A percentile compares a stretch with the other conserved stretches of the same genome.
These are phyloP conservation scores for Mechanitis messenoides DNA, from an alignment of 2,888 invertebrate genomes.

Conservation along the genomic window DNA sequence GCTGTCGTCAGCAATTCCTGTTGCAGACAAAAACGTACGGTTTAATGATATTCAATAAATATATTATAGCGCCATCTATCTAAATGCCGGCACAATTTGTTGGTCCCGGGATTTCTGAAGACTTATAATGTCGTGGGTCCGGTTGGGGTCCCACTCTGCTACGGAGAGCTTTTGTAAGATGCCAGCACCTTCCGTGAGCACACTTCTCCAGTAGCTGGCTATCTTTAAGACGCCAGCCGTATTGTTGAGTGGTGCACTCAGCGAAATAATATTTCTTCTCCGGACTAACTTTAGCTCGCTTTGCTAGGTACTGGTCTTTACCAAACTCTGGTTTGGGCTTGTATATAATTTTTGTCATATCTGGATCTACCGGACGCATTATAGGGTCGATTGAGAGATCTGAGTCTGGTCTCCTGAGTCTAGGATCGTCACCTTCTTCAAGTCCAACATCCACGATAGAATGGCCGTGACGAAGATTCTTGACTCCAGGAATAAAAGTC, in stretches of 20 bases:
- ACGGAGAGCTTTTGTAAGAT: constrained; percentile 39
- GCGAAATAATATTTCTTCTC: constrained; percentile 49
- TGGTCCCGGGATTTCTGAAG: constrained; percentile 33
- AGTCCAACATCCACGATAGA: constrained; percentile 44
- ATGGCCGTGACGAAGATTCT: constrained; percentile 40
- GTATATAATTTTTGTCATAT: constrained; percentile 37
- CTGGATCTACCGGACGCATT: constrained; percentile 47
- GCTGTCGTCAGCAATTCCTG: no score
- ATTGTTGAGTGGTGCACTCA: constrained; percentile 41
- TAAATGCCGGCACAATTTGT: constrained; percentile 35
- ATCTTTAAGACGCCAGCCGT: constrained; percentile 50
- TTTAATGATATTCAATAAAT: neutral
- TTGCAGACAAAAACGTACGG: no score
- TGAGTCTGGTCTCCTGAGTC: constrained; percentile 37
- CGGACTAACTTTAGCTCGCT: constrained; percentile 37
- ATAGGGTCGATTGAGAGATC: constrained; percentile 41
- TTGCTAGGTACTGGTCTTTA: constrained; percentile 38
- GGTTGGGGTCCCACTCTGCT: constrained; percentile 45
- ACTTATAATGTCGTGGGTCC: constrained; percentile 45
- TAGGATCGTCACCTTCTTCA: constrained; percentile 44
- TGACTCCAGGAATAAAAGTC: constrained; percentile 38
- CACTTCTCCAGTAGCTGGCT: constrained; percentile 35
- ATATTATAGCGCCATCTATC: constrained; percentile 27
- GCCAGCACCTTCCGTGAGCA: constrained; percentile 41
- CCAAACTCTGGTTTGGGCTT: constrained; percentile 44